Percentiles rank a stretch among this genome's conserved stretches.
phyloP scores from a whole-genome alignment of 2,888 invertebrate species.

The Temnothorax rugatulus region DNA sequence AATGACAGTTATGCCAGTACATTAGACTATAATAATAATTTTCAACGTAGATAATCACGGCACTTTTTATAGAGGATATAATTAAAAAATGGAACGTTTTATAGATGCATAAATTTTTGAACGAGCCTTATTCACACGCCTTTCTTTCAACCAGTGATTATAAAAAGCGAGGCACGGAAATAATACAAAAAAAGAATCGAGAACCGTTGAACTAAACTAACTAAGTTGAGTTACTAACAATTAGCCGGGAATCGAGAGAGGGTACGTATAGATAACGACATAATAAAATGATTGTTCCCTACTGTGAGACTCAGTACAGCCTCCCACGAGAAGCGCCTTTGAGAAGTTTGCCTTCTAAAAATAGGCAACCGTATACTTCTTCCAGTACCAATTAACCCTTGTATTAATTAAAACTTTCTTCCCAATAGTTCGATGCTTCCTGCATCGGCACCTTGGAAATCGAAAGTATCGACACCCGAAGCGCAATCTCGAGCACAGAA shows the following conservation, averaged over 20 bases:
- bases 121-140: too few relatives aligned
- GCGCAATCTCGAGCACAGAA: background rate
- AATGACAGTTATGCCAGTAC: conserved; percentile 62
- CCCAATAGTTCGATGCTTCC: conserved; percentile 45
- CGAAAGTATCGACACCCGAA: conserved; percentile 27
- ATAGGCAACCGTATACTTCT: conserved; percentile 45
- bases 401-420: conserved; percentile 68
- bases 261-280: conserved; percentile 53
- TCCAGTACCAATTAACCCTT: conserved; percentile 56
- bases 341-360: conserved; percentile 49
- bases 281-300: conserved; percentile 70
- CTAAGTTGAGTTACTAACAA: conserved; percentile 57
- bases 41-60: background rate
- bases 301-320: conserved; percentile 59
- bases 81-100: background rate
- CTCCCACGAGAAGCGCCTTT: conserved; percentile 61
- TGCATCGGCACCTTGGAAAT: background rate
- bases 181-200: background rate
- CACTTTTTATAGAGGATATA: background rate
- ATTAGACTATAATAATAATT: conserved; percentile 17
- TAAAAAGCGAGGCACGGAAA: background rate
- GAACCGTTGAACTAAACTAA: conserved; percentile 12
- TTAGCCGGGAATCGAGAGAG: conserved; percentile 61
- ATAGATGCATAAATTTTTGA: background rate
- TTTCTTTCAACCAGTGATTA: background rate